Base-by-base conservation (phyloP, 2,888 invertebrate genomes). In the Vanessa cardui region DNA sequence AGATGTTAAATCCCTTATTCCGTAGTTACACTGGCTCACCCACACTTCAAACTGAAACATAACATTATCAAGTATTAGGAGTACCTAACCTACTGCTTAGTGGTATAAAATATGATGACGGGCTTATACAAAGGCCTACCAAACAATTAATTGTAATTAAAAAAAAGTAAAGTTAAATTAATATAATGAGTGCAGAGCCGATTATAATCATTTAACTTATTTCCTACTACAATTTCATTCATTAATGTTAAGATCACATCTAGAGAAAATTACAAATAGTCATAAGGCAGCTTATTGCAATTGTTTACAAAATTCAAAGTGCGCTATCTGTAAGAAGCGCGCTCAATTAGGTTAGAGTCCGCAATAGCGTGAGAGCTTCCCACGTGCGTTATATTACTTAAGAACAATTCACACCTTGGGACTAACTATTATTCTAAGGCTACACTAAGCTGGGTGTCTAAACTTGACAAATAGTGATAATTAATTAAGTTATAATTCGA, bases 341-440 rank as follows among this genome's bases (percentile, higher is more conserved):
- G 84, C 82, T 81, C 80, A 83, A 86, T 86, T 84, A 79, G 77
- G 77, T 70, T 73, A 71, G 66, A 75, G 77, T 72, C 73, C 72
- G 78, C 81, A 82, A 83, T 80, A 74, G 74, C 88, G 89, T 91
- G 92, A 80, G 90, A 92, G 77, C 77, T 83, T 91, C 92, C 83
- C 92, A 92, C 89, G 88, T 80, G 77, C 75, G 72, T 79, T 76
- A 80, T 85, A 85, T 87, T 85, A 84, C 78, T 81, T 89, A 83
- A 84, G 86, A 81, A 87, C 85, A 78, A 81, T 85, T 84, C 69
- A 18, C 52, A 49, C 59, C 68, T 68, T 70, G 70, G 68, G 68
- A 71, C 70, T 49, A 60, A 60, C 65, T 65, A 65, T 68, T 49
- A 61, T 44, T 54, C 64, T 70, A 62, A 62, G 68, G 65, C 70